Conservation (phyloP, 2,797 vertebrate genomes). For the Antrozous pallidus region DNA sequence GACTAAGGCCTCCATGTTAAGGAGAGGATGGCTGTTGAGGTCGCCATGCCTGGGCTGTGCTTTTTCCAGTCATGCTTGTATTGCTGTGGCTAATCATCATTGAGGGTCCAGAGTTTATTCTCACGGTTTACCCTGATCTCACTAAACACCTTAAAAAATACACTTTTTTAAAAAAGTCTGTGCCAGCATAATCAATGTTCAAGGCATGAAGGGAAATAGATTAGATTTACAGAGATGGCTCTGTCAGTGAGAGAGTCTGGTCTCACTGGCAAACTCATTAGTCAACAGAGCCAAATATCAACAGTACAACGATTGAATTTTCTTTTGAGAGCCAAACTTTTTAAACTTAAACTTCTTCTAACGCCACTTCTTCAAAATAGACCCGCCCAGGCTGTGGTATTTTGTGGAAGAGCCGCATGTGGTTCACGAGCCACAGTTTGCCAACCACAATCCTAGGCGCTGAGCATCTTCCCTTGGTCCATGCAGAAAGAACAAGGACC, state of each 20-base stretch:
- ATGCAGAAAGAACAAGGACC: not conserved
- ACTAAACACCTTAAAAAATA: not conserved
- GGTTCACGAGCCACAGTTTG: too few species aligned
- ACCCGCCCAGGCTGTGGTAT: too few species aligned
- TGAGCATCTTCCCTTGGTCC: not conserved
- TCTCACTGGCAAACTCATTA: too few species aligned
- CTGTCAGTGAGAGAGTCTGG: not conserved
- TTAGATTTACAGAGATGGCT: not conserved
- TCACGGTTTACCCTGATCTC: not conserved
- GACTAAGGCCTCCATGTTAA: too few species aligned
- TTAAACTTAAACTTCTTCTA: too few species aligned
- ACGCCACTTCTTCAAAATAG: too few species aligned
- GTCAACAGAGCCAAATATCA: too few species aligned
- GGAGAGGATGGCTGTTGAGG: not conserved
- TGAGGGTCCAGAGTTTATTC: not conserved
- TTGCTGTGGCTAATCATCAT: not conserved
- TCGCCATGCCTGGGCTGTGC: rapidly evolving
- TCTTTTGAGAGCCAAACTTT: too few species aligned
- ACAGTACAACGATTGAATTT: too few species aligned
- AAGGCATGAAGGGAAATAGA: not conserved
- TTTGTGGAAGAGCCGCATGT: too few species aligned
- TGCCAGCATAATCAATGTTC: not conserved
- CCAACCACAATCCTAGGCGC: too few species aligned
- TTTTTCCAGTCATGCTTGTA: not conserved
- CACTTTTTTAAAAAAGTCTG: not conserved